phyloP scores from a whole-genome alignment of 2,888 invertebrate genomes.

The Eupithecia subfuscata region DNA sequence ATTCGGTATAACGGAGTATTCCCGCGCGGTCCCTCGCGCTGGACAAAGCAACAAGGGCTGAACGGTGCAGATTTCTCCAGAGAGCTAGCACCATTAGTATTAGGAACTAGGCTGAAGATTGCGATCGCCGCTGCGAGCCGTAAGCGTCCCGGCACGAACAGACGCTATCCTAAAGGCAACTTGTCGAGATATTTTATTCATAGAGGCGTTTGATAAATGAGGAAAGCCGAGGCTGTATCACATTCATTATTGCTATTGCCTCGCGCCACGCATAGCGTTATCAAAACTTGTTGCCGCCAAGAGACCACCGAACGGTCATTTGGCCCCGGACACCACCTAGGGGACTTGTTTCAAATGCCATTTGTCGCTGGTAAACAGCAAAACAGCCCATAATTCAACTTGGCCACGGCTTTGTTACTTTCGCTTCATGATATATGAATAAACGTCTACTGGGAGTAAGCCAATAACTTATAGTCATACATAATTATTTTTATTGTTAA shows the following conservation, averaged over 20 bases:
- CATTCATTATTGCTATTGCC: slow-evolving; percentile 79
- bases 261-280: slow-evolving; percentile 75
- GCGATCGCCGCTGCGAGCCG: slow-evolving; percentile 69
- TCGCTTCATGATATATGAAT: slow-evolving; percentile 63
- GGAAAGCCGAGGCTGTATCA: slow-evolving; percentile 73
- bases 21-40: slow-evolving; percentile 57
- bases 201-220: slow-evolving; percentile 79
- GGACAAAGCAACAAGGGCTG: slow-evolving; percentile 60
- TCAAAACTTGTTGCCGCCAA: slow-evolving; percentile 79
- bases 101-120: slow-evolving; percentile 67
- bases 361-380: slow-evolving; percentile 72
- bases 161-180: slow-evolving; percentile 73
- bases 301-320: slow-evolving; percentile 59
- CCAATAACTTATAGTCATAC: slow-evolving; percentile 55
- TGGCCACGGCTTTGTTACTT: slow-evolving; percentile 66
- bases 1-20: slow-evolving; percentile 50
- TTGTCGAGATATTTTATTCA: slow-evolving; percentile 80
- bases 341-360: slow-evolving; percentile 70
- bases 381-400: slow-evolving; percentile 71
- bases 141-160: slow-evolving; percentile 73
- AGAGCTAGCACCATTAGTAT: slow-evolving; percentile 69
- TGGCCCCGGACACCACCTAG: slow-evolving; percentile 64
- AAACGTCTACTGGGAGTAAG: slow-evolving; percentile 47
- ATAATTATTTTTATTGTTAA: slow-evolving; percentile 55
- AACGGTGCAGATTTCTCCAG: slow-evolving; percentile 68